These are phyloP conservation scores for Muntiacus reevesi DNA, from an alignment of 2,113 vertebrate species.

Conservation along the genomic window DNA sequence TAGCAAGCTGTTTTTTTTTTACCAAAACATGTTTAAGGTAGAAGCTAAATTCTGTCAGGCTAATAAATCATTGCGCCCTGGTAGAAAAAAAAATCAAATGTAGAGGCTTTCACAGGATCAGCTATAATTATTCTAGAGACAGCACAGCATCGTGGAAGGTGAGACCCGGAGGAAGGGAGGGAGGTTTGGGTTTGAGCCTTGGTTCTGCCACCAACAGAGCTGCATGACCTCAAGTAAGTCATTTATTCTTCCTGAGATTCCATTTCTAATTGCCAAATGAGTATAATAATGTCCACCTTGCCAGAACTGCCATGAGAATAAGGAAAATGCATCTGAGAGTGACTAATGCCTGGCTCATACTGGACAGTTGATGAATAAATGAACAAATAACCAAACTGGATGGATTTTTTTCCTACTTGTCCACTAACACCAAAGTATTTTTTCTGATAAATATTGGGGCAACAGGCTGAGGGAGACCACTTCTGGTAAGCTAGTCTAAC, in stretches of 20 bases:
- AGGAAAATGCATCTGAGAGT: not conserved
- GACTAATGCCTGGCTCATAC: not conserved
- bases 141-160: fast-evolving
- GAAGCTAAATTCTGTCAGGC: not conserved
- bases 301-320: not conserved
- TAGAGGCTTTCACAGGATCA: not conserved
- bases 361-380: not conserved
- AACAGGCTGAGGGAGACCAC: not conserved
- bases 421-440: not conserved
- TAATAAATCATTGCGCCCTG: not conserved
- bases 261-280: not conserved
- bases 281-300: not conserved
- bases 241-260: not conserved
- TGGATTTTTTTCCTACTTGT: not conserved
- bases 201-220: not conserved
- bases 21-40: not conserved
- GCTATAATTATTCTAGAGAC: not conserved
- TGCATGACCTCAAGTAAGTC: not conserved
- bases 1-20: not conserved
- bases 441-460: not conserved
- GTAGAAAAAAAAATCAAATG: not conserved
- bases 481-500: not conserved
- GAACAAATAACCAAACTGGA: not conserved
- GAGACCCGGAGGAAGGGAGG: not conserved
- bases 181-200: not conserved